Base-by-base conservation (phyloP, 2,888 invertebrate genomes). In the Cheilosia soror region DNA sequence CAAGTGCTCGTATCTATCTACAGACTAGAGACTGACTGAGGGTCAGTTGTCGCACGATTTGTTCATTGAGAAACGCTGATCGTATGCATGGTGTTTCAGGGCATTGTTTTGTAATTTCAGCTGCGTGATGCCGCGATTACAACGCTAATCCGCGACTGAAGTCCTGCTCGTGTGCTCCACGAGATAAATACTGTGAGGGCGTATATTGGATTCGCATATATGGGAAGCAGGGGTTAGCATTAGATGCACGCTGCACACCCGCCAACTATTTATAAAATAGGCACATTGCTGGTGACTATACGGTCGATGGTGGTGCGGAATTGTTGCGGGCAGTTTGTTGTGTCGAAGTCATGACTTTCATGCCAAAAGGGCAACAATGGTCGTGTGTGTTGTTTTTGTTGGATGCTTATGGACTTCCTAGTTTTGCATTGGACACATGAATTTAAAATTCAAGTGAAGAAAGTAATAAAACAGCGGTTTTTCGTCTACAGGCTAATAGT, bases 31-130 rank as follows among this genome's bases (percentile, higher is more conserved):
- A 63, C 20, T 13, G n/a, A n/a, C n/a, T 60, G 49, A 81, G 85
- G 85, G 85, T 85, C 85, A 85, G 62, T 68, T 81, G 85, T 77
- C 66, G 68, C 85, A 85, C 85, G 85, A 81, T 68, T 77, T 63
- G 57, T 55, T 58, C 69, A 72, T 85, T 62, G 68, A 58, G 44
- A 20, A 37, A 42, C 37, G 58, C 13, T 66, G 53, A 58, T 76
- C 62, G 42, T 40, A 60, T 53, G 75, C 31, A 62, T 62, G 62
- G 68, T 63, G 63, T 51, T 47, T 29, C 69, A 71, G 42, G 81
- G 81, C 81, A 81, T 76, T 76, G 76, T 80, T 83, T 80, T 84
- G 80, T 81, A 76, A 53, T 80, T 53, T 66, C 51, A 55, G 53
- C 76, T 72, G 85, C 81, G 72, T 72, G 85, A 81, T 85, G 81